These are phyloP conservation scores for Drosophila nigromelanica DNA, from an alignment of 1,140 invertebrate genomes.

Conservation along the genomic window DNA sequence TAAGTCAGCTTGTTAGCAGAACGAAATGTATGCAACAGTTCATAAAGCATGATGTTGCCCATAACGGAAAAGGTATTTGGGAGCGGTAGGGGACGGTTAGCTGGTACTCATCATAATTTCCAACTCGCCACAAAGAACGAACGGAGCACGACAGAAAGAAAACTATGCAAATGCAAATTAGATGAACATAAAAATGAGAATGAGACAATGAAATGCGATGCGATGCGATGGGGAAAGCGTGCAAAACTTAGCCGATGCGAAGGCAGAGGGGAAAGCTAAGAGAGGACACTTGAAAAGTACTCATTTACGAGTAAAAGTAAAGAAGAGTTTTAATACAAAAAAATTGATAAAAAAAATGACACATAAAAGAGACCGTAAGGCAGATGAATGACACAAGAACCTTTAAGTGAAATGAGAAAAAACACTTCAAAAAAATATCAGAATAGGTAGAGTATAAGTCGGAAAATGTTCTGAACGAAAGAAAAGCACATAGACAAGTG, in stretches of 20 bases:
- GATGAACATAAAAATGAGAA: constrained; percentile 58
- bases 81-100: neutral
- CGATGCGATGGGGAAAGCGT: constrained; percentile 12
- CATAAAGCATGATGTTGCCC: constrained; percentile 56
- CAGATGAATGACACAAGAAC: constrained; percentile 20
- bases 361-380: constrained; percentile 2
- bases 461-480: constrained; percentile 8
- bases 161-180: constrained; percentile 75
- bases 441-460: constrained; percentile 14
- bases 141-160: constrained; percentile 34
- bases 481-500: no score
- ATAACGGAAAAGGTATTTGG: neutral
- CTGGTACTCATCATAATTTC: constrained; percentile 51
- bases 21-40: constrained; percentile 73
- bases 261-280: constrained; percentile 2
- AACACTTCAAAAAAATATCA: constrained; percentile 7
- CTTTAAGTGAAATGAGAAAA: neutral
- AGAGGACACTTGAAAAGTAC: neutral
- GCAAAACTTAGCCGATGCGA: constrained; percentile 4
- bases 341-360: constrained; percentile 17
- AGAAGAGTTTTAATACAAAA: constrained; percentile 18
- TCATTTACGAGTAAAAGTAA: constrained; percentile 12
- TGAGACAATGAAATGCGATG: constrained; percentile 40
- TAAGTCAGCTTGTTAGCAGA: constrained; percentile 73
- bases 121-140: constrained; percentile 23